These are phyloP conservation scores for Ericerus pela DNA, from an alignment of 1,140 invertebrate genomes.

Conservation along the genomic window DNA sequence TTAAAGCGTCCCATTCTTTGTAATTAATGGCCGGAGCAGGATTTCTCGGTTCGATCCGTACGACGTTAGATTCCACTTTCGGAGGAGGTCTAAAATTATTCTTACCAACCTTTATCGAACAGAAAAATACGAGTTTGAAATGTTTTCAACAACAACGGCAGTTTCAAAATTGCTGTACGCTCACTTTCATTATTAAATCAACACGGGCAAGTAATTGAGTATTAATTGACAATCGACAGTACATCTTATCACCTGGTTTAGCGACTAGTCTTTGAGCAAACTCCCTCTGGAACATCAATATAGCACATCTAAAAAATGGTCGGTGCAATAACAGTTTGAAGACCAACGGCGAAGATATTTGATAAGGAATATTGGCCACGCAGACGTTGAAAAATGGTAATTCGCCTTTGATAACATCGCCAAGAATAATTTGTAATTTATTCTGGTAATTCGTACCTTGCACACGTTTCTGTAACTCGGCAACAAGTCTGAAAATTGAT, in stretches of 20 bases:
- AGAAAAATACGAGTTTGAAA: constrained; percentile 7
- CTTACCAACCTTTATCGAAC: constrained; percentile 62
- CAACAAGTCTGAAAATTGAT: constrained; percentile 73
- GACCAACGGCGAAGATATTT: constrained; percentile 95
- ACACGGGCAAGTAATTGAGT: constrained; percentile 90
- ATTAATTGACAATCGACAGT: constrained; percentile 91
- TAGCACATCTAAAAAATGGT: constrained; percentile 75
- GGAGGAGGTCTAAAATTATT: constrained; percentile 98
- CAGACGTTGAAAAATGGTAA: constrained; percentile 98
- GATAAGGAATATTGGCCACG: constrained; percentile 98
- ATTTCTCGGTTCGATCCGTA: constrained; percentile 90
- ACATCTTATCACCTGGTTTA: constrained; percentile 93
- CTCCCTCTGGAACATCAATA: constrained; percentile 98
- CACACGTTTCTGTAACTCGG: constrained; percentile 94
- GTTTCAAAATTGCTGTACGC: constrained; percentile 3
- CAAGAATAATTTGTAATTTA: constrained; percentile 85
- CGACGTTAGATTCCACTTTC: constrained; percentile 97
- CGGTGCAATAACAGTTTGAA: constrained; percentile 93
- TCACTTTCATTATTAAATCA: constrained; percentile 92
- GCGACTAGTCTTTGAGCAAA: constrained; percentile 95
- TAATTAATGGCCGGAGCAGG: constrained; percentile 94
- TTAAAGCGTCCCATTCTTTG: constrained; percentile 93
- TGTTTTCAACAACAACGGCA: background rate
- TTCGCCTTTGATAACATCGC: constrained; percentile 88
- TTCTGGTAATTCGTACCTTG: constrained; percentile 70